A percentile compares a stretch with the other conserved stretches of the same genome.
These are phyloP conservation scores for Dromiciops gliroides DNA, from an alignment of 2,113 vertebrate genomes.

Conservation along the genomic window DNA sequence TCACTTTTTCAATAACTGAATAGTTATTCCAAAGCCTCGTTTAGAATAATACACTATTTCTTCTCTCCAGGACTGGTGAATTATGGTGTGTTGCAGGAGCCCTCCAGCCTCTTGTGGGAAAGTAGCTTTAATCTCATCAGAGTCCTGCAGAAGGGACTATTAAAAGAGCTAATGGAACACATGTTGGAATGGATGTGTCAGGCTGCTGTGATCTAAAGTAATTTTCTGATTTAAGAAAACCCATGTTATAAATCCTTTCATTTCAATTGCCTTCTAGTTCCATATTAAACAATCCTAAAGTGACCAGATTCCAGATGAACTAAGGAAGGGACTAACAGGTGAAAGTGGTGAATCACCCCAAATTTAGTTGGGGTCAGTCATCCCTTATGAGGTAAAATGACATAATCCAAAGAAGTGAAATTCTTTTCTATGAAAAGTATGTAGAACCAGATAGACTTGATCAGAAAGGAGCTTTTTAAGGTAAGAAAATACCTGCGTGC, in stretches of 20 bases:
- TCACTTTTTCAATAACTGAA: neutral
- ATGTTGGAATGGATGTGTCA: constrained; percentile 78
- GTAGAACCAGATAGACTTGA: neutral
- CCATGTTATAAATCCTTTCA: constrained; percentile 9
- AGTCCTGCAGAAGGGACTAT: constrained; percentile 69
- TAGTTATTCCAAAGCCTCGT: neutral
- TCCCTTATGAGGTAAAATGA: neutral
- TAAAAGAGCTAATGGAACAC: constrained; percentile 80
- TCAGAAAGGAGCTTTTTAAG: neutral
- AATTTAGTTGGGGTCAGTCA: neutral
- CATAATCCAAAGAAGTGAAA: neutral
- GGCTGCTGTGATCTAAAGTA: constrained; percentile 73
- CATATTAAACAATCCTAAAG: constrained; percentile 43
- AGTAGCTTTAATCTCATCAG: constrained; percentile 78
- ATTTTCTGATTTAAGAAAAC: constrained; percentile 58
- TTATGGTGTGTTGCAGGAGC: constrained; percentile 51
- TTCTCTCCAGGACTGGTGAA: constrained; percentile 51
- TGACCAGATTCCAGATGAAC: neutral
- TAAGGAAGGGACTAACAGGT: constrained; percentile 14
- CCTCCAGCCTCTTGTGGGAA: constrained; percentile 52
- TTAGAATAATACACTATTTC: neutral
- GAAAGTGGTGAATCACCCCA: neutral
- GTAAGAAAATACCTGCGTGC: neutral
- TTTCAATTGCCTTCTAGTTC: neutral
- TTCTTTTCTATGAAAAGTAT: neutral